Evolutionary conservation across 2,797 vertebrate species (phyloP).

Genomic region (Eremophila alpestris): DNA sequence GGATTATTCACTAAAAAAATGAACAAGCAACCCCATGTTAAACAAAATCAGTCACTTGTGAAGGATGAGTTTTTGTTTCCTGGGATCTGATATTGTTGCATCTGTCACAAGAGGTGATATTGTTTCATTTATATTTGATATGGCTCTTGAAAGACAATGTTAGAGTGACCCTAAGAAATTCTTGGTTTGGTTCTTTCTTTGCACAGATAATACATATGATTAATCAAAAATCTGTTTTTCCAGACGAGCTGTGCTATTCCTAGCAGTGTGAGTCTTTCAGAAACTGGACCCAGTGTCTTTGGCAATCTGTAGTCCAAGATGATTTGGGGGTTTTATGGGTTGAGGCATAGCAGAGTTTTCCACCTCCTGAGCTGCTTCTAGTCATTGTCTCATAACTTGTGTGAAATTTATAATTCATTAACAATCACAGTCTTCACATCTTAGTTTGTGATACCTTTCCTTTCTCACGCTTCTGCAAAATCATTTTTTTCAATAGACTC

Average conservation of each 20-base stretch:
- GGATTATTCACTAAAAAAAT: background rate
- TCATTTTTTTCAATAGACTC: background rate
- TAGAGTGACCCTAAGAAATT: background rate
- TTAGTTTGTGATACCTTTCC: background rate
- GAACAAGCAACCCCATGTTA: background rate
- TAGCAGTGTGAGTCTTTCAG: background rate
- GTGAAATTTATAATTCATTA: conserved; percentile 37
- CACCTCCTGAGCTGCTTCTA: background rate
- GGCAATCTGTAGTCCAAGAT: background rate
- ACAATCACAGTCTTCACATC: background rate
- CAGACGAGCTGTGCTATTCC: background rate
- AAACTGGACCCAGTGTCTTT: background rate
- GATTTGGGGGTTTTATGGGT: background rate
- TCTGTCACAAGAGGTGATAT: background rate
- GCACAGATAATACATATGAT: background rate
- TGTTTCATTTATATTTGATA: background rate
- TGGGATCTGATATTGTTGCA: background rate
- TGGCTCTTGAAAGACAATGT: background rate
- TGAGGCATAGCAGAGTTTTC: background rate
- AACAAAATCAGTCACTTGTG: background rate
- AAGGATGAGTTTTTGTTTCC: background rate
- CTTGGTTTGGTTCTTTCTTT: background rate
- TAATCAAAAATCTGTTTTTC: background rate
- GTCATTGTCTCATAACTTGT: background rate
- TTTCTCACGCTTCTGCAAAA: background rate